Percentiles rank a stretch among this genome's conserved stretches.
Conservation (phyloP, 2,888 invertebrate species). For the Frankliniella fusca region DNA sequence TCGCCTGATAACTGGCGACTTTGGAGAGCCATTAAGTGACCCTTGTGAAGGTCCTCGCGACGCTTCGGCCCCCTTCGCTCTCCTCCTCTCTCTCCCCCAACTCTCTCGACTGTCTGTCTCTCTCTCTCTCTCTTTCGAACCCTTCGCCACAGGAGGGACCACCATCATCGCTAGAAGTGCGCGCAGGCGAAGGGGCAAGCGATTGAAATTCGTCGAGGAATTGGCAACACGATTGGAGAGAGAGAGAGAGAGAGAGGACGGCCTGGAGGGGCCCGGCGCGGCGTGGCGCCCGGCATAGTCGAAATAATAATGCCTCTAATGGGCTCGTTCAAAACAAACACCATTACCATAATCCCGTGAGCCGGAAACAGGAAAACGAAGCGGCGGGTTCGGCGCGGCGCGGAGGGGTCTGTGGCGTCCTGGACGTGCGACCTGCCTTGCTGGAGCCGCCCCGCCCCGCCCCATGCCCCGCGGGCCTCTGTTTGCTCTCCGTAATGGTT, state of each 20-base stretch:
- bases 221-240: background rate
- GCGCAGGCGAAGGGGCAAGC: background rate
- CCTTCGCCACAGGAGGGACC: background rate
- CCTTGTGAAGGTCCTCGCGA: background rate
- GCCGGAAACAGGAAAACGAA: background rate
- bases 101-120: background rate
- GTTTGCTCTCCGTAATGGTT: background rate
- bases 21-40: conserved; percentile 10
- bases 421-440: background rate
- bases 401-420: background rate
- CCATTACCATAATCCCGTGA: conserved; percentile 24
- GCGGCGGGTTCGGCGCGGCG: too few relatives aligned
- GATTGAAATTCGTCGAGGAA: background rate
- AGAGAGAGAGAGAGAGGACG: background rate
- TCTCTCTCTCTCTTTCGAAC: background rate
- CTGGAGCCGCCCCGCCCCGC: background rate
- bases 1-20: background rate
- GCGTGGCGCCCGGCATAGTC: background rate
- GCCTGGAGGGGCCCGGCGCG: background rate
- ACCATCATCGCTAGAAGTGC: background rate
- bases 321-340: conserved; percentile 26
- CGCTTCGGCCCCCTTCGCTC: background rate
- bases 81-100: background rate
- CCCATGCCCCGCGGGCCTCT: background rate
- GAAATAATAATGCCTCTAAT: conserved; percentile 21